Base-by-base conservation (phyloP, 2,888 invertebrate species). In the Chalcosyrphus nemorum region DNA sequence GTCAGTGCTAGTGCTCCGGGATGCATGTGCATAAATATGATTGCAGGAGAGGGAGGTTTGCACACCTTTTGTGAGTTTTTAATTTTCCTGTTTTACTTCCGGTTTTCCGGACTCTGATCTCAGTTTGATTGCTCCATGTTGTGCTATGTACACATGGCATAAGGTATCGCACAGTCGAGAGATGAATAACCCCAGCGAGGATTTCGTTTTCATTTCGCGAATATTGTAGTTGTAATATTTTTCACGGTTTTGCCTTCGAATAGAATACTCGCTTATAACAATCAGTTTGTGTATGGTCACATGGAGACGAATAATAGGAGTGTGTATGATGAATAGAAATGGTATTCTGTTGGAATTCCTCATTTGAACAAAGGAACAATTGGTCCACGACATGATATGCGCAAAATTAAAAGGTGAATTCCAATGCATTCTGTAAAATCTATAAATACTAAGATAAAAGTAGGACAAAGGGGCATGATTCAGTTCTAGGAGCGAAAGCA, bases 71-170 rank as follows among this genome's bases (percentile, higher is more conserved):
- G 89, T 90, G 89, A 89, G 89, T 90, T 90, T 82, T 90, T 90
- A 91, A 91, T 91, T 90, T 90, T 90, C 90, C 91, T 91, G 90
- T 90, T 90, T 91, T 90, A 90, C 90, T 90, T 90, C 90, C 90
- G 91, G 90, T 88, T 90, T 90, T 89, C 88, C 89, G 89, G 59
- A 90, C 90, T 90, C 90, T 89, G 89, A 90, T 90, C 89, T 90
- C 89, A 88, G 88, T 88, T 88, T 89, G 89, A 90, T 91, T 90
- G 90, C 87, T 75, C 74, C 29, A 74, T 68, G 41, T 41, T 68
- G 63, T 57, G n/a, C n/a, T 24, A 4, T 50, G 7, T 65, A 35
- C 47, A 17, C 17, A 4, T 21, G 21, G 11, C 11, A 21, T 21
- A 17, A 19, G 21, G 21, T 19, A 21, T 19, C 32, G 13, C 32